A percentile compares a stretch with the other conserved stretches of the same genome.
These are phyloP conservation scores for Chromis chromis DNA, from an alignment of 2,797 vertebrate genomes.

Conservation along the genomic window DNA sequence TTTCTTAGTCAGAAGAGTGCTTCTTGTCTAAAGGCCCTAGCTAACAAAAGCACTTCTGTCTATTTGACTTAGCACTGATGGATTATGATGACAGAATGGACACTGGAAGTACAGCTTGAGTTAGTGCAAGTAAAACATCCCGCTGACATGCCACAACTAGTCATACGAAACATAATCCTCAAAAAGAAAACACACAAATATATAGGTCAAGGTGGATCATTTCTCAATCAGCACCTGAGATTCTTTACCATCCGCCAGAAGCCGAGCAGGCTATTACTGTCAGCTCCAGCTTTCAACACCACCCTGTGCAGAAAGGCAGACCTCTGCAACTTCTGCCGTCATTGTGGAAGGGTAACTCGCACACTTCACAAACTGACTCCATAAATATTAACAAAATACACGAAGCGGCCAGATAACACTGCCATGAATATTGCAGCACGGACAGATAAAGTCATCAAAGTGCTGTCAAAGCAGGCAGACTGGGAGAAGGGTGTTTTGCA, in stretches of 20 bases:
- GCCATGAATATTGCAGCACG: slow-evolving; percentile 59
- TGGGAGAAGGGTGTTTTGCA: slow-evolving; percentile 23
- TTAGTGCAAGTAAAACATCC: slow-evolving; percentile 21
- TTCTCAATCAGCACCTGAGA: slow-evolving; percentile 47
- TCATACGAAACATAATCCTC: slow-evolving; percentile 21
- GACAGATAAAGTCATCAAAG: slow-evolving; percentile 59
- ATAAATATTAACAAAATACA: slow-evolving; percentile 57
- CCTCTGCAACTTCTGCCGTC: slow-evolving; percentile 46
- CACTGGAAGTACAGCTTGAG: slow-evolving; percentile 4
- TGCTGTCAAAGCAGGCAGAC: slow-evolving; percentile 54
- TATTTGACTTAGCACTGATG: slow-evolving; percentile 52
- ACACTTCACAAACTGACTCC: slow-evolving; percentile 27
- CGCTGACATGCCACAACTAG: slow-evolving; percentile 30
- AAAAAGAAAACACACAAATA: slow-evolving; percentile 31
- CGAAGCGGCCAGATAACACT: slow-evolving; percentile 35
- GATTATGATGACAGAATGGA: slow-evolving; percentile 42
- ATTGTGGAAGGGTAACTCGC: slow-evolving; percentile 54
- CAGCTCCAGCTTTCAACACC: slow-evolving; percentile 39
- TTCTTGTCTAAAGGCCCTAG: slow-evolving; percentile 35
- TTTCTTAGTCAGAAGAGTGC: slow-evolving; percentile 27
- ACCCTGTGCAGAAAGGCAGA: slow-evolving; percentile 23
- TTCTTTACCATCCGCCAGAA: slow-evolving; percentile 26
- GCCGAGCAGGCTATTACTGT: slow-evolving; percentile 39
- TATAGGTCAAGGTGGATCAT: slow-evolving; percentile 16
- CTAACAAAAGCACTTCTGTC: slow-evolving; percentile 52